A percentile compares a stretch with the other conserved stretches of the same genome.
Evolutionary conservation across 2,113 vertebrate species (phyloP).

Genomic region (Sinocyclocheilus rhinocerous): DNA sequence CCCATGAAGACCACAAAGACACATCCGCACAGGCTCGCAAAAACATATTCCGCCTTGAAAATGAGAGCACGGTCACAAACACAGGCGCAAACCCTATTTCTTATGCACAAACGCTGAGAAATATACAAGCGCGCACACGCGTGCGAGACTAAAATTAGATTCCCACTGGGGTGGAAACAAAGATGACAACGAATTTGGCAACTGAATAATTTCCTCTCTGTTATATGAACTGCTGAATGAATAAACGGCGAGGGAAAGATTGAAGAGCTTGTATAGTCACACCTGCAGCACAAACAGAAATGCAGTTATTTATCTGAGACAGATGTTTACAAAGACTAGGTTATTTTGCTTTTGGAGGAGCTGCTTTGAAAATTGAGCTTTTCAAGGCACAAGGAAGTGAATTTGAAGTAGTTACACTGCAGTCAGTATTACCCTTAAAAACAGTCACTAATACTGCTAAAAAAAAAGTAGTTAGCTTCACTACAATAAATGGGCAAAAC

Average conservation of each 20-base stretch:
- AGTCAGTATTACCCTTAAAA: background rate
- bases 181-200: slow-evolving; percentile 58
- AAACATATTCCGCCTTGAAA: background rate
- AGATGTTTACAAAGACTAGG: slow-evolving; percentile 1
- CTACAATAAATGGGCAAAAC: background rate
- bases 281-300: slow-evolving; percentile 35
- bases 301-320: slow-evolving; percentile 11
- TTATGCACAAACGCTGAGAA: slow-evolving; percentile 53
- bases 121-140: slow-evolving; percentile 24
- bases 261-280: slow-evolving; percentile 33
- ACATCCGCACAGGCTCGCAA: background rate
- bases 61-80: slow-evolving; percentile 4
- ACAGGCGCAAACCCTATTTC: slow-evolving; percentile 24
- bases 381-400: background rate
- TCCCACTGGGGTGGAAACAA: slow-evolving; percentile 63
- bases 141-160: slow-evolving; percentile 58
- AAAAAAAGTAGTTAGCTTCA: background rate
- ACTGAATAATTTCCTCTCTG: slow-evolving; percentile 41
- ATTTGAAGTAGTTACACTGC: background rate
- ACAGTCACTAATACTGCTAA: background rate
- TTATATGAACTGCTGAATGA: slow-evolving; percentile 40
- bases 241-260: slow-evolving; percentile 29
- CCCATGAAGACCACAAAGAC: slow-evolving; percentile 5
- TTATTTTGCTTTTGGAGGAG: slow-evolving; percentile 15
- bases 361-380: slow-evolving; percentile 8